Percentiles rank a stretch among this genome's conserved stretches.
These are phyloP conservation scores for Cotesia chilonis DNA, from an alignment of 1,140 invertebrate species.

Conservation along the genomic window DNA sequence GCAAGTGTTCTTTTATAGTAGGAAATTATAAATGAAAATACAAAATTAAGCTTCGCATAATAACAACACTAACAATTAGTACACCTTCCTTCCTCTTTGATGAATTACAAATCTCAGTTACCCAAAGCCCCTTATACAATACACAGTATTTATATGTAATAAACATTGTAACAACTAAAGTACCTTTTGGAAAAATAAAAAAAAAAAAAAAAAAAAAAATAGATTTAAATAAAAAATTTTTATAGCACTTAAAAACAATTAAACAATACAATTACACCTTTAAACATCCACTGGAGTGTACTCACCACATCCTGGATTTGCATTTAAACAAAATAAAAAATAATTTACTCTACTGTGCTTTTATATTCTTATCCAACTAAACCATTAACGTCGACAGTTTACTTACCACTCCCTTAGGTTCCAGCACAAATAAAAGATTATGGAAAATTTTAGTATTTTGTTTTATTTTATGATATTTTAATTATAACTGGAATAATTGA, in stretches of 20 bases:
- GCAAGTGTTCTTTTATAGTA: not conserved
- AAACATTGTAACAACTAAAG: not conserved
- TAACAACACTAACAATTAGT: too few relatives aligned
- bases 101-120: too few relatives aligned
- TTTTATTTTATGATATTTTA: not conserved
- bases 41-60: too few relatives aligned
- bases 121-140: too few relatives aligned
- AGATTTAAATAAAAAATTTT: too few relatives aligned
- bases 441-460: conserved; percentile 20
- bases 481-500: too few relatives aligned
- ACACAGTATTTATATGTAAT: not conserved
- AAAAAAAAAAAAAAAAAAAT: too few relatives aligned
- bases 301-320: conserved; percentile 66
- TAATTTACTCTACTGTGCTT: conserved; percentile 26
- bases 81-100: too few relatives aligned
- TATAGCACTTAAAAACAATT: conserved; percentile 21
- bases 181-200: not conserved
- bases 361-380: not conserved
- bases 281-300: conserved; percentile 40
- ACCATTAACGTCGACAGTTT: conserved; percentile 20
- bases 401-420: conserved; percentile 53
- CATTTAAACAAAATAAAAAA: conserved; percentile 45
- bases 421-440: conserved; percentile 45
- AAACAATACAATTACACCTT: not conserved
- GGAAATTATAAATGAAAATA: not conserved